These are phyloP conservation scores for Acyrthosiphon pisum DNA, from an alignment of 1,140 invertebrate genomes.

Conservation along the genomic window DNA sequence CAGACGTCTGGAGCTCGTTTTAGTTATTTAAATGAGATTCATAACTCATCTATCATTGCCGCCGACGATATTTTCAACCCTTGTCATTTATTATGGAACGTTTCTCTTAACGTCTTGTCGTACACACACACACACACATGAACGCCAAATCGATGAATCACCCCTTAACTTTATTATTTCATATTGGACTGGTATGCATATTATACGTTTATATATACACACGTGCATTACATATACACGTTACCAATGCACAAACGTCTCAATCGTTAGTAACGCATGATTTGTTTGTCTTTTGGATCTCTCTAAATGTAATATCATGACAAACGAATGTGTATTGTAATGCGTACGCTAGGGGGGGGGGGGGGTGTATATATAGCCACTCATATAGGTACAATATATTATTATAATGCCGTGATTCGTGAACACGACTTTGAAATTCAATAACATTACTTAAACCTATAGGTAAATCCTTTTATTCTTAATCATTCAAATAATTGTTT, in stretches of 20 bases:
- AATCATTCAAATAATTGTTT: neutral
- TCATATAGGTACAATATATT: neutral
- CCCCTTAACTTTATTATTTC: constrained; percentile 22
- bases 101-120: constrained; percentile 28
- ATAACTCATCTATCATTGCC: constrained; percentile 44
- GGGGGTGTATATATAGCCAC: neutral
- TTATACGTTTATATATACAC: neutral
- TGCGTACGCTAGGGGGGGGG: neutral
- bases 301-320: constrained; percentile 7
- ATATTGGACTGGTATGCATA: neutral
- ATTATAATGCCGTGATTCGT: neutral
- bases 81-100: constrained; percentile 43
- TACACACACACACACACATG: neutral
- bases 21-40: constrained; percentile 50
- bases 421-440: neutral
- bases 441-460: neutral
- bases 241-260: neutral
- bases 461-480: neutral
- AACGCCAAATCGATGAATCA: constrained; percentile 36
- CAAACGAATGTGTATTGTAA: neutral
- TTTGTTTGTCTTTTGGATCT: constrained; percentile 21
- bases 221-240: neutral
- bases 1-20: constrained; percentile 48
- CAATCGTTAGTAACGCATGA: constrained; percentile 11
- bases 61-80: constrained; percentile 32